These are phyloP conservation scores for Drosophila mayaguana DNA, from an alignment of 2,888 invertebrate genomes.

Conservation along the genomic window DNA sequence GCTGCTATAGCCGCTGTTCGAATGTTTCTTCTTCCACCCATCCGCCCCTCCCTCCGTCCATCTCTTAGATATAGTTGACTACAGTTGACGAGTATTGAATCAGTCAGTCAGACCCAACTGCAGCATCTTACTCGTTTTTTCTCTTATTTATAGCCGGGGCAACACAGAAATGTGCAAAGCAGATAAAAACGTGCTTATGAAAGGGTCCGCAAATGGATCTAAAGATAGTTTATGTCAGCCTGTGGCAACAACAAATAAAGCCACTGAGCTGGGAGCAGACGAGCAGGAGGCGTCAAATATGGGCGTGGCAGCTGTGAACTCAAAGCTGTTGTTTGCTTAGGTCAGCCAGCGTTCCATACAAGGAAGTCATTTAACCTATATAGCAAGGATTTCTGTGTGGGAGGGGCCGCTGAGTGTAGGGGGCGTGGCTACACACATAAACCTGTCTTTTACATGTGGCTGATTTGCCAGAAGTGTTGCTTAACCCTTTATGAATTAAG, in stretches of 20 bases:
- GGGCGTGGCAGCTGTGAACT: constrained; percentile 44
- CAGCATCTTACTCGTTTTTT: neutral
- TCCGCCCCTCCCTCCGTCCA: no score
- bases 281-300: neutral
- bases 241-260: constrained; percentile 57
- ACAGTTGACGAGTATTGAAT: neutral
- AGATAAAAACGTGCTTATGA: constrained; percentile 77
- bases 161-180: constrained; percentile 73
- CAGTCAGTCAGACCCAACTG: neutral
- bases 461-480: constrained; percentile 33
- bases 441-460: constrained; percentile 41
- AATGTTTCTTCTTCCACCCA: no score
- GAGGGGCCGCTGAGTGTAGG: neutral
- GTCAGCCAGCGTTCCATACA: constrained; percentile 33
- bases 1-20: neutral
- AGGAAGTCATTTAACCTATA: constrained; percentile 77
- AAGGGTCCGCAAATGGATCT: constrained; percentile 55
- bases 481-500: constrained; percentile 51
- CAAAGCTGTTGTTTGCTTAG: constrained; percentile 56
- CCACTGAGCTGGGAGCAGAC: constrained; percentile 31
- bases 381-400: constrained; percentile 2
- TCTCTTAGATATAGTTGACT: no score
- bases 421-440: constrained; percentile 29
- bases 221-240: constrained; percentile 67
- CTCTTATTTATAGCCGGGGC: constrained; percentile 20